Base-by-base conservation (phyloP, 2,797 vertebrate species). In the Simalia tracyae region DNA sequence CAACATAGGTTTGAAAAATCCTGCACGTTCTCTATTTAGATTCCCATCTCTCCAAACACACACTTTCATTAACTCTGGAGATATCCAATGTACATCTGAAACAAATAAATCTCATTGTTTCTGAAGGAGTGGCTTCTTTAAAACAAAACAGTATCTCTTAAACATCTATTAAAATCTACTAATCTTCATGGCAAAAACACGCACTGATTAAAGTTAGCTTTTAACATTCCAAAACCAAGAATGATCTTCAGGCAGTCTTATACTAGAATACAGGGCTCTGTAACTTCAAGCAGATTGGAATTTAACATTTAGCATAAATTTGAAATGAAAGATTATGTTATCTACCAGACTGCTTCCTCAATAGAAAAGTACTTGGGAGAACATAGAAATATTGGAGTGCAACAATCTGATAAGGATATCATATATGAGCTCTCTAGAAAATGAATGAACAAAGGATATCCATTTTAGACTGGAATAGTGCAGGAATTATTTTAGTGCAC, bases 31-130 rank as follows among this genome's bases (percentile, higher is more conserved):
- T 64, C 42, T 24, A 28, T 61, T 36, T 61, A 14, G 31, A 60
- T 42, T 42, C 19, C 57, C 59, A 61, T 26, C 60, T 26, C 12
- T 26, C 54, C 42, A 15, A 24, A 54, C 11, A 31, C 4, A 54
- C 42, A 87, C 0, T 5, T 3, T 36, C 84, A 1, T 50, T 5
- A 64, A 93, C 92, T 64, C 61, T 42, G 36, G 11, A 50, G 14
- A 86, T 14, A 24, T 57, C 59, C 61, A 87, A 90, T 42, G 17
- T 14, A 36, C 46, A 1, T 90, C 93, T 91, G 76, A 93, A 92
- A 88, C 0, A 59, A 36, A 57, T 24, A 4, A 46, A 81, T 42
- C 57, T 24, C 42, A 46, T 28, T 88, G 24, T 50, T 64, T 64
- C 7, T 50, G 17, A 88, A 60, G 84, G 0, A 81, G 2, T 9